Conservation (phyloP, 1,140 invertebrate species). For the Scaptodrosophila lebanonensis region DNA sequence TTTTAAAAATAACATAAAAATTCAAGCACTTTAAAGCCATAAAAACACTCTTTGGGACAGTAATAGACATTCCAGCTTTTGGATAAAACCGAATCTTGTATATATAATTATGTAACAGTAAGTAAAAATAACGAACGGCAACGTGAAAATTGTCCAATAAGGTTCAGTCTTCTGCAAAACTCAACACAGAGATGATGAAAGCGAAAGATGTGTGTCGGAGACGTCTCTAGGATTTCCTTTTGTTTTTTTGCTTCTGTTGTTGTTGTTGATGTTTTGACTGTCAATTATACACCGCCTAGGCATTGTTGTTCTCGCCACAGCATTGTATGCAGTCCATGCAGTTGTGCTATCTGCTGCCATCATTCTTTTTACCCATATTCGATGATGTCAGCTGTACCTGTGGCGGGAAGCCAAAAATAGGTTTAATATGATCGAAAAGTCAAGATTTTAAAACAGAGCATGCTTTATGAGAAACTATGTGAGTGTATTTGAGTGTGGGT, state of each 20-base stretch:
- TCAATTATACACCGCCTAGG: slow-evolving; percentile 55
- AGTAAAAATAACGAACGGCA: slow-evolving; percentile 56
- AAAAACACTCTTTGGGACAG: slow-evolving; percentile 60
- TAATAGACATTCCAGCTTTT: slow-evolving; percentile 50
- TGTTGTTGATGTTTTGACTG: slow-evolving; percentile 30
- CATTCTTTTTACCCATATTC: slow-evolving; percentile 69
- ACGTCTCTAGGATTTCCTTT: slow-evolving; percentile 26
- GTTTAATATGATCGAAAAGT: not conserved
- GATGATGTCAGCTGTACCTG: slow-evolving; percentile 72
- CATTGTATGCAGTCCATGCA: slow-evolving; percentile 78
- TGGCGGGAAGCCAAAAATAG: slow-evolving; percentile 8
- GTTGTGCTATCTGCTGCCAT: slow-evolving; percentile 77
- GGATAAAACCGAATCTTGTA: no score
- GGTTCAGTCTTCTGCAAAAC: slow-evolving; percentile 71
- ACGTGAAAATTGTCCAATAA: slow-evolving; percentile 64
- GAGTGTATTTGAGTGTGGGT: slow-evolving; percentile 1
- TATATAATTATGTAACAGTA: slow-evolving; percentile 57
- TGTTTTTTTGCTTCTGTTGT: not conserved
- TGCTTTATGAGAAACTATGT: not conserved
- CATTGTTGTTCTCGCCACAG: slow-evolving; percentile 76
- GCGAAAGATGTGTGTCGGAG: slow-evolving; percentile 27
- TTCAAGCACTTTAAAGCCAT: slow-evolving; percentile 13
- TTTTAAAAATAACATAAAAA: slow-evolving; percentile 14
- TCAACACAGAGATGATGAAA: slow-evolving; percentile 36
- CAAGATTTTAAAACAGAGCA: not conserved